Evolutionary conservation across 2,888 invertebrate species (phyloP), one percentile per base, ranked within the genome.

Genomic region (Drosophila helvetica): DNA sequence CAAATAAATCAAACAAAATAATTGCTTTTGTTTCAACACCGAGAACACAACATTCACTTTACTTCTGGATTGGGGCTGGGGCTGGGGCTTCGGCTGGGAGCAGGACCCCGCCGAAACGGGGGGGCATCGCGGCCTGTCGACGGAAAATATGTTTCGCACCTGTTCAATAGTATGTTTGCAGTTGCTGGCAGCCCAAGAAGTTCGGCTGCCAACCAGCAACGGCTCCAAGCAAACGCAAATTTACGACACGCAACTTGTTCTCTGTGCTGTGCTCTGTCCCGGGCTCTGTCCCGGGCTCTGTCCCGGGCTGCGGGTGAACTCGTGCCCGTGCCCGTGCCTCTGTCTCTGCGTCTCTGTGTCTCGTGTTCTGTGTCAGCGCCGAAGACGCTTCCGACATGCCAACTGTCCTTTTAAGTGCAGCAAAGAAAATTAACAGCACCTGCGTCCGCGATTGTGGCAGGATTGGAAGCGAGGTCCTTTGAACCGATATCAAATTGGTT

Each of bases 1-100:
- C 69, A 85, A 83, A 85, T 88, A 85, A 85, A 85, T 85, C 88
- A 85, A 86, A 79, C 75, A 80, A 83, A 80, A 80, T 88, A 86
- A 84, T 88, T 76, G 84, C 81, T 79, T 80, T 83, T 78, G 80
- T 86, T 85, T 76, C 74, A 86, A 73, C 86, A 79, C 76, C 78
- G 74, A 79, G 67, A 82, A 79, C 77, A 81, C 67, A 69, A 66
- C 72, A 63, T 76, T 69, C 59, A 63, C 65, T 53, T 73, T 48
- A 27, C 25, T 9, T 38, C 43, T 30, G 59, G 63, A 58, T 66
- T 56, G 46, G 50, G 1, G 55, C 25, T 25, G 25, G 7, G 1
- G 7, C 25, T 25, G 7, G 7, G 1, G 1, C 27, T 27, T 0
- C 2, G 25, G 22, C 17, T 53, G 50, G 33, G 42, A 69, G 43